Conservation (phyloP, 2,113 vertebrate genomes). For the Chamaea fasciata region DNA sequence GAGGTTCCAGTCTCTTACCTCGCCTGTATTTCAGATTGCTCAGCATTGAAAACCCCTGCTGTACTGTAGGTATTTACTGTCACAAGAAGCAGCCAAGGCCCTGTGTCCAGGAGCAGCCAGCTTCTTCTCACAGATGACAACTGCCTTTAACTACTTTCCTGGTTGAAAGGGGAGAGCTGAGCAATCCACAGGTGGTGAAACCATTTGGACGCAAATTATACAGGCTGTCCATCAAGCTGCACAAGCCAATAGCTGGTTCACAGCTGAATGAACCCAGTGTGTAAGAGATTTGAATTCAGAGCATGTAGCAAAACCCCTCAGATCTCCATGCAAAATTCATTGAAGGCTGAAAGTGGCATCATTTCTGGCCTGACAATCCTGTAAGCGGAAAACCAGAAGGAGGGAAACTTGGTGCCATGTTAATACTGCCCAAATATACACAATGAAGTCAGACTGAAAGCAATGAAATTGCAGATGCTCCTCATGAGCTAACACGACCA, state of each 20-base stretch:
- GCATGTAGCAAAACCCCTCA: background rate
- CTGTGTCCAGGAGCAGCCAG: background rate
- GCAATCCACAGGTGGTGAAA: background rate
- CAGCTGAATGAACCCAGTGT: background rate
- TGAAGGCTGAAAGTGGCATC: background rate
- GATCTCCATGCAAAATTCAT: background rate
- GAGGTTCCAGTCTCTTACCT: background rate
- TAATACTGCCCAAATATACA: constrained; percentile 52
- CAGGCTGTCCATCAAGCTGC: background rate
- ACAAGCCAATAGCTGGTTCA: background rate
- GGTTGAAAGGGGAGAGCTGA: background rate
- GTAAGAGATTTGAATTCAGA: background rate
- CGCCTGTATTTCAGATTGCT: background rate
- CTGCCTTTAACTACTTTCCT: background rate
- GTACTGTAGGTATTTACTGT: background rate
- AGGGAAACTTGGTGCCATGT: constrained; percentile 26
- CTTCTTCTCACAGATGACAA: background rate
- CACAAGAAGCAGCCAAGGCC: background rate
- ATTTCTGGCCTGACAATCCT: background rate
- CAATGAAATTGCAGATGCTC: constrained; percentile 32
- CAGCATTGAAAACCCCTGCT: background rate
- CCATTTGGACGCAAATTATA: background rate
- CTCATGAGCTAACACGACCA: constrained; percentile 40
- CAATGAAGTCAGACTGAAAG: constrained; percentile 43
- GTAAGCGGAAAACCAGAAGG: constrained; percentile 36